These are phyloP conservation scores for Tragulus kanchil DNA, from an alignment of 2,113 vertebrate species.

Conservation along the genomic window DNA sequence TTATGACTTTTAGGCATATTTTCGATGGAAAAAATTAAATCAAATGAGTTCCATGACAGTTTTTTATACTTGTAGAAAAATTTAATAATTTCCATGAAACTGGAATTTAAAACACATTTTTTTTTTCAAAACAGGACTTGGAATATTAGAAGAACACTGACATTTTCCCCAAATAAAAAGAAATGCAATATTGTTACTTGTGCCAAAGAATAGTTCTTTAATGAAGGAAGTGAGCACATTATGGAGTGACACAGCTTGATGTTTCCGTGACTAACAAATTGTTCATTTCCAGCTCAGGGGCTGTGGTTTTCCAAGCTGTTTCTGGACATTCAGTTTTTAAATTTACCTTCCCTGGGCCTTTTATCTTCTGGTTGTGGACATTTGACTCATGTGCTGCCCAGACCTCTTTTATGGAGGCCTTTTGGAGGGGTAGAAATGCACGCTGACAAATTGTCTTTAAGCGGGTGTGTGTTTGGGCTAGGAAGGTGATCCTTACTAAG, in stretches of 20 bases:
- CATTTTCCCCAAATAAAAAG: conserved; percentile 35
- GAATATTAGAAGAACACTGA: background rate
- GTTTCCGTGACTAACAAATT: conserved; percentile 48
- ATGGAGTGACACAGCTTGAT: background rate
- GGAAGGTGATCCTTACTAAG: background rate
- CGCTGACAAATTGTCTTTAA: background rate
- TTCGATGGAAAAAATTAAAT: conserved; percentile 48
- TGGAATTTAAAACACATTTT: conserved; percentile 43
- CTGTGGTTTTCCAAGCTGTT: background rate
- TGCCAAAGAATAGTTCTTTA: conserved; percentile 41
- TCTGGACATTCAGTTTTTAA: background rate
- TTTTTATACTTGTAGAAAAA: conserved; percentile 21
- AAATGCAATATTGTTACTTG: conserved; percentile 43
- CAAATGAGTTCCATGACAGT: conserved; percentile 36
- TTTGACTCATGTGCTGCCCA: background rate
- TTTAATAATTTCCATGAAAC: conserved; percentile 30
- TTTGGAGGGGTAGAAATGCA: background rate
- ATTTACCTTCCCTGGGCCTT: background rate
- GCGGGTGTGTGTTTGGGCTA: background rate
- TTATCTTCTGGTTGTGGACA: background rate
- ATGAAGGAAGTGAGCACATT: conserved; percentile 11
- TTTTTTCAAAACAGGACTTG: background rate
- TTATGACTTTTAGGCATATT: background rate
- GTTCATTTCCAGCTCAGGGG: background rate
- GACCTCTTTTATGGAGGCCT: background rate